phyloP scores from a whole-genome alignment of 2,888 invertebrate species.

The Onchidella celtica region DNA sequence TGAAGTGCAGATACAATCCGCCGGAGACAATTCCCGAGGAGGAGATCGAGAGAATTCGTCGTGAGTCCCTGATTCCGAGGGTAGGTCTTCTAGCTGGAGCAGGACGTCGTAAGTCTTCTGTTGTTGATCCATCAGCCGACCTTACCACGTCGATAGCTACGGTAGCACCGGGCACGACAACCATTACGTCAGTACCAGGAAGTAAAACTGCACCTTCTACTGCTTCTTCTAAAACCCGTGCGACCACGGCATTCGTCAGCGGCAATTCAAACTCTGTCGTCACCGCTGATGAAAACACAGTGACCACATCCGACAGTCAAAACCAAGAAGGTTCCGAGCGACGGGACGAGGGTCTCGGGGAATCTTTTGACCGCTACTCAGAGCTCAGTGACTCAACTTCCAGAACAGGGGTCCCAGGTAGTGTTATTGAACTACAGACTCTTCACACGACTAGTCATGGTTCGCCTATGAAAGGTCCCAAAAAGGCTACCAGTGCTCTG shows the following conservation, averaged over 20 bases:
- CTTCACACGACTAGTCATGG: constrained; percentile 2
- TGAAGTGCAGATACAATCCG: constrained; percentile 54
- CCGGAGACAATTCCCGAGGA: constrained; percentile 71
- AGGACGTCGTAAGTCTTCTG: constrained; percentile 25
- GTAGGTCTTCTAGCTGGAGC: constrained; percentile 33
- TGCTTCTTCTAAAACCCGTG: not conserved
- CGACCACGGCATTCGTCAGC: constrained; percentile 22
- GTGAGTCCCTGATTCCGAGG: constrained; percentile 55
- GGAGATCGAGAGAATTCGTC: constrained; percentile 57
- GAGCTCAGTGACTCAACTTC: constrained; percentile 57
- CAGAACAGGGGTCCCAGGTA: constrained; percentile 19
- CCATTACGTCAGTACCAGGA: not conserved
- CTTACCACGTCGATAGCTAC: not conserved
- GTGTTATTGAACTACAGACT: constrained; percentile 25
- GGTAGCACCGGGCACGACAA: not conserved
- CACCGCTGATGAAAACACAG: not conserved
- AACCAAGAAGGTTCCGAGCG: constrained; percentile 26
- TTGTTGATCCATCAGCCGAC: not conserved
- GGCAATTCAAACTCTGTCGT: constrained; percentile 23
- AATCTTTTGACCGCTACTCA: constrained; percentile 61
- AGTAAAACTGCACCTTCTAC: not conserved
- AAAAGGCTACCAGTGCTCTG: constrained; percentile 1
- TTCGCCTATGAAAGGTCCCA: constrained; percentile 10
- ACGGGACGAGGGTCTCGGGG: constrained; percentile 61
- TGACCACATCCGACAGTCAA: not conserved